Percentiles rank a stretch among this genome's conserved stretches.
phyloP scores from a whole-genome alignment of 1,140 invertebrate genomes.

The Caenorhabditis remanei region DNA sequence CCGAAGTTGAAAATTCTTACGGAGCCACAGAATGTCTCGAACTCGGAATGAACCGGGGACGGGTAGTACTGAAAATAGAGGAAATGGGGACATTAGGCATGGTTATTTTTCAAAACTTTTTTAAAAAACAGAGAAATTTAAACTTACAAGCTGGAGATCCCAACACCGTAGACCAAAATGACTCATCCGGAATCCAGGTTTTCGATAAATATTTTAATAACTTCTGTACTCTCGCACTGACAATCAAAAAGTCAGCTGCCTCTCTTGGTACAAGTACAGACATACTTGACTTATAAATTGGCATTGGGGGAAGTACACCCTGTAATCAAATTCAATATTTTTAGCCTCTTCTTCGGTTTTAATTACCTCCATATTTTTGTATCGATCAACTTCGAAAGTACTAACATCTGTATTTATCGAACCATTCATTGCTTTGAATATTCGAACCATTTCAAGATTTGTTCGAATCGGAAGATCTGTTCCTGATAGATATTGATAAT shows the following conservation, averaged over 20 bases:
- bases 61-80: slow-evolving; percentile 64
- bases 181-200: slow-evolving; percentile 70
- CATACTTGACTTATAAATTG: slow-evolving; percentile 72
- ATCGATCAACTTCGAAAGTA: slow-evolving; percentile 54
- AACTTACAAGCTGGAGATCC: slow-evolving; percentile 69
- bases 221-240: slow-evolving; percentile 63
- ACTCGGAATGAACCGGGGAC: slow-evolving; percentile 69
- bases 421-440: slow-evolving; percentile 72
- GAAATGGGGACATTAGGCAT: too few species aligned
- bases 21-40: slow-evolving; percentile 57
- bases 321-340: slow-evolving; percentile 19
- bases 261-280: slow-evolving; percentile 69
- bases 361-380: slow-evolving; percentile 53
- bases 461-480: slow-evolving; percentile 73
- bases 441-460: slow-evolving; percentile 75
- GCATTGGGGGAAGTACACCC: slow-evolving; percentile 62
- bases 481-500: slow-evolving; percentile 71
- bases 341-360: neutral
- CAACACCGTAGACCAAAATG: slow-evolving; percentile 69
- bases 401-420: slow-evolving; percentile 69
- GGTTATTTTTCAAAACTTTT: too few species aligned
- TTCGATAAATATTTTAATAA: slow-evolving; percentile 64
- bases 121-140: neutral
- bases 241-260: slow-evolving; percentile 67
- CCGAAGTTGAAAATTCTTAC: slow-evolving; percentile 59